Evolutionary conservation across 2,888 invertebrate species (phyloP), one percentile per base, ranked within the genome.

Genomic region (Trachelus iudaicus): DNA sequence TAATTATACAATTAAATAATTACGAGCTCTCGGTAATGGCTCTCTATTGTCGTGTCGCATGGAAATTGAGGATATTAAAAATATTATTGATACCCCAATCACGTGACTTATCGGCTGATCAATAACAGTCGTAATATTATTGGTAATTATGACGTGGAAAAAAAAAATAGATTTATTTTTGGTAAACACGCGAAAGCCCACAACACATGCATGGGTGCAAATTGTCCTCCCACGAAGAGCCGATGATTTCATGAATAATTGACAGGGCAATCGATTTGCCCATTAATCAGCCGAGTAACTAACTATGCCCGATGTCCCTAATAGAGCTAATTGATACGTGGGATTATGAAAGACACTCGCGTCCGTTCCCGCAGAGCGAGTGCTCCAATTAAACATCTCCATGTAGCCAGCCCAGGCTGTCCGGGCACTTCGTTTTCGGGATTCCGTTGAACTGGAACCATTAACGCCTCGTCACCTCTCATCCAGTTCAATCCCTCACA

Each of bases 341-440:
- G 86, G 85, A 86, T 87, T 86, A 87, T 84, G 86, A 85, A 85
- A 83, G 84, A 86, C 84, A 85, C 82, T 86, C 82, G 81, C 81
- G 77, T 69, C 75, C 23, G 9, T 75, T 80, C 80, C 78, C 75
- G 71, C 77, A 23, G 79, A 81, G 79, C 80, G 76, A 82, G 83
- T 82, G 84, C 85, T 85, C 83, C 85, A 83, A 87, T 87, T 86
- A 85, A 84, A 85, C 82, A 83, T 83, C 81, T 76, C 40, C 34
- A 68, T 56, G 30, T 56, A 56, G 30, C 11, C 68, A 33, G 13
- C n/a, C 68, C 69, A 77, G 1, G 81, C 81, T 82, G 83, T 83
- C 80, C 80, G 69, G 79, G 80, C 77, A 77, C 81, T 80, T 78
- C 74, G 37, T 76, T 76, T 76, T 74, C 80, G 23, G 33, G 12